phyloP scores from a whole-genome alignment of 1,140 invertebrate species.

The Antheraea mylitta region DNA sequence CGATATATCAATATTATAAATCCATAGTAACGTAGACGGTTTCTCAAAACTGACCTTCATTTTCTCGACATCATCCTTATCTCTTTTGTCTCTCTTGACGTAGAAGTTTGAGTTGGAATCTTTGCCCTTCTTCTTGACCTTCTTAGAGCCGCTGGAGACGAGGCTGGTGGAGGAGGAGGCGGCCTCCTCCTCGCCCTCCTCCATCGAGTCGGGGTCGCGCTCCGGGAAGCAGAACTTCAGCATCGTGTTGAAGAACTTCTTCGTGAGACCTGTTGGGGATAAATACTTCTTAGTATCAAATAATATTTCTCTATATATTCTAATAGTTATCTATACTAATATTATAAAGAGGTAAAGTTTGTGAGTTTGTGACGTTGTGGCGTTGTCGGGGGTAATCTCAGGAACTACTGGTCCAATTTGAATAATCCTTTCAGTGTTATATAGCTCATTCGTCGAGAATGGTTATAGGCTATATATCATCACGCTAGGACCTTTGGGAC shows the following conservation, averaged over 20 bases:
- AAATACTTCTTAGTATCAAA: no score
- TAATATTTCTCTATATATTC: no score
- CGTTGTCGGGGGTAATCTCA: no score
- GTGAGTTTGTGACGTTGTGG: no score
- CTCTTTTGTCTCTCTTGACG: slow-evolving; percentile 90
- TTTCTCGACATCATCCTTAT: slow-evolving; percentile 98
- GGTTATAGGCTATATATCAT: no score
- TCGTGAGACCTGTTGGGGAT: slow-evolving; percentile 86
- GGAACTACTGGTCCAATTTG: no score
- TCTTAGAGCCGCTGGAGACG: slow-evolving; percentile 72
- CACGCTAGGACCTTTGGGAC: no score
- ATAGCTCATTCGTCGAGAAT: no score
- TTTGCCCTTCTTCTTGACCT: slow-evolving; percentile 77
- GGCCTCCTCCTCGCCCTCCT: slow-evolving; percentile 82
- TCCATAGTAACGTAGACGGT: background rate
- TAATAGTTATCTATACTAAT: no score
- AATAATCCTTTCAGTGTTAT: no score
- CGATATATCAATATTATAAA: no score
- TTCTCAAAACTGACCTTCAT: slow-evolving; percentile 87
- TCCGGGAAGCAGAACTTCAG: slow-evolving; percentile 99
- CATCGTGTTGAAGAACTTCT: slow-evolving; percentile 98
- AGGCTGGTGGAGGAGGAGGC: slow-evolving; percentile 52
- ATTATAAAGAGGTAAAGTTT: no score
- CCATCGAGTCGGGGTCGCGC: slow-evolving; percentile 91
- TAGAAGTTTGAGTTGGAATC: slow-evolving; percentile 93